Evolutionary conservation across 2,797 vertebrate genomes (phyloP).

Genomic region (Octomys mimax): DNA sequence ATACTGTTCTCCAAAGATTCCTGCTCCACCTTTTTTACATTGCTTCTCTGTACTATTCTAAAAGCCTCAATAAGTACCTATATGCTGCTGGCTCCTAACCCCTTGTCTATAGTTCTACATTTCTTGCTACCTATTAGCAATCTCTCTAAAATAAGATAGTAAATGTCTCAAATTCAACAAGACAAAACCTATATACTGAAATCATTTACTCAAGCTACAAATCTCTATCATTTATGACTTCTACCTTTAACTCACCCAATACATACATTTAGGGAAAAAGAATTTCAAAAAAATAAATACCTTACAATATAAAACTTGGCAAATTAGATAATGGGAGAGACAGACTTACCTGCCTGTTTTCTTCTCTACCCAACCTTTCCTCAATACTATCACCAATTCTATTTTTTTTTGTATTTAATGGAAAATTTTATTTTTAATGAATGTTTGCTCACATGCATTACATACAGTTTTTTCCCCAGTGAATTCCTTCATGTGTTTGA

Average conservation of each 20-base stretch:
- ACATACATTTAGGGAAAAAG: neutral
- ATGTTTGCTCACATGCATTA: too few relatives aligned
- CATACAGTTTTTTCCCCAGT: too few relatives aligned
- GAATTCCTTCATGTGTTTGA: too few relatives aligned
- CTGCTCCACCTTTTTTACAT: neutral
- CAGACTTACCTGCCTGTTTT: neutral
- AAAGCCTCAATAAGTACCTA: neutral
- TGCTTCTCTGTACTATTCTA: neutral
- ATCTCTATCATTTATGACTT: neutral
- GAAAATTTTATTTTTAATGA: too few relatives aligned
- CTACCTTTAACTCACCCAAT: neutral
- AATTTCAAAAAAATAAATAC: neutral
- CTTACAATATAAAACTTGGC: neutral
- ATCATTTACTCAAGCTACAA: neutral
- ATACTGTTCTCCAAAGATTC: neutral
- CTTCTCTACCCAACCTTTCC: neutral
- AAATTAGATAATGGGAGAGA: neutral
- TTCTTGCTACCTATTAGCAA: neutral
- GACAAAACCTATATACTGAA: constrained; percentile 22
- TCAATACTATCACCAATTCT: neutral
- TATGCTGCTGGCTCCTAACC: neutral
- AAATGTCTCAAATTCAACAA: constrained; percentile 40
- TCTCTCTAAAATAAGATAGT: constrained; percentile 27
- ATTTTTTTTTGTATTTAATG: too few relatives aligned
- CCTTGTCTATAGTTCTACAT: neutral